Evolutionary conservation across 2,797 vertebrate genomes (phyloP).

Genomic region (Mallotus villosus): DNA sequence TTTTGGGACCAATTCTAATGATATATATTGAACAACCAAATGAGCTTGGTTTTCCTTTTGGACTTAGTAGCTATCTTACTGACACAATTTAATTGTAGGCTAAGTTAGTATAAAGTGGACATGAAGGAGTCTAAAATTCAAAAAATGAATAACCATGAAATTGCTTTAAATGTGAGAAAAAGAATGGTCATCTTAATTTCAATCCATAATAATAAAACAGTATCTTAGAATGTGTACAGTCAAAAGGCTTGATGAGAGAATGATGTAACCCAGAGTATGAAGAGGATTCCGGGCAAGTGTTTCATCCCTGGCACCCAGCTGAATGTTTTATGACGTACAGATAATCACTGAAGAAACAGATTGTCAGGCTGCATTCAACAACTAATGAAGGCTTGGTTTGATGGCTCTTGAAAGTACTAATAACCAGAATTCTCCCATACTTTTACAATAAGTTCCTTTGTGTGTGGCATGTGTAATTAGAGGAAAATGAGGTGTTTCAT

Average conservation of each 20-base stretch:
- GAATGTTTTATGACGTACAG: background rate
- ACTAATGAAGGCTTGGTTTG: background rate
- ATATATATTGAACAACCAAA: no score
- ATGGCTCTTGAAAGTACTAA: slow-evolving; percentile 7
- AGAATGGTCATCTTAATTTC: no score
- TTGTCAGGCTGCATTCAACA: background rate
- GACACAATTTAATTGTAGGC: no score
- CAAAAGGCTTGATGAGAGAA: background rate
- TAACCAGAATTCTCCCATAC: slow-evolving; percentile 4
- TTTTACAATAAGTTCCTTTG: background rate
- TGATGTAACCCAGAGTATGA: background rate
- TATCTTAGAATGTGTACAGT: background rate
- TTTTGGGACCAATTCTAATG: no score
- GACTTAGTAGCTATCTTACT: no score
- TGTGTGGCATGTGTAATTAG: background rate
- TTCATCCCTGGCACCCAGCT: background rate
- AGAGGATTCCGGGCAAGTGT: background rate
- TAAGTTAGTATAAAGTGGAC: no score
- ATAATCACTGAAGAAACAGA: background rate
- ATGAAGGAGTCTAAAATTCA: no score
- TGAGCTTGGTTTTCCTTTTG: no score
- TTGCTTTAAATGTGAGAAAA: no score
- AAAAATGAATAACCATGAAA: no score
- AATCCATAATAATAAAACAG: background rate
- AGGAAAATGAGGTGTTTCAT: slow-evolving; percentile 1